Percentiles rank a stretch among this genome's conserved stretches.
Conservation (phyloP, 2,113 vertebrate genomes). For the Antechinus flavipes region DNA sequence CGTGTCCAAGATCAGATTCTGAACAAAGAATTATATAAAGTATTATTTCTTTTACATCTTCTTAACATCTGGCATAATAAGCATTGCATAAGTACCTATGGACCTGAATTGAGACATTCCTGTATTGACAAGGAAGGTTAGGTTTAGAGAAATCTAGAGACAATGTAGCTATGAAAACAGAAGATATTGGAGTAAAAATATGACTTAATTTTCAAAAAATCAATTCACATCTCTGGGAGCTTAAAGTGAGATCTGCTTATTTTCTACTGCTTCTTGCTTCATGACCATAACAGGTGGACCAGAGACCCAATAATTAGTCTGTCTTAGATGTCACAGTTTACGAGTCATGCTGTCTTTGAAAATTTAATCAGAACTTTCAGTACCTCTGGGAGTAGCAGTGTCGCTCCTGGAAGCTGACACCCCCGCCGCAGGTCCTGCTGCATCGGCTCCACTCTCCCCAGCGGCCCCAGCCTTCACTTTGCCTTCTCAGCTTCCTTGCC, state of each 20-base stretch:
- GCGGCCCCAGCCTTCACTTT: conserved; percentile 89
- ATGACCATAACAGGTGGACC: background rate
- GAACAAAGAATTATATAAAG: background rate
- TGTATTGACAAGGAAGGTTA: background rate
- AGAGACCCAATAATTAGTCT: background rate
- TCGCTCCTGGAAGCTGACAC: conserved; percentile 89
- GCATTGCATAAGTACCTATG: background rate
- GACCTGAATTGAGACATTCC: too few relatives aligned
- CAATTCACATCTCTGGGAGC: background rate
- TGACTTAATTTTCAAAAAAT: background rate
- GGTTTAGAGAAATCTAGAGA: background rate
- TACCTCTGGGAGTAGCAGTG: conserved; percentile 92
- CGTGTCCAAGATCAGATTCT: too few relatives aligned
- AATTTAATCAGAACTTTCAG: background rate
- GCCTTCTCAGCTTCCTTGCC: conserved; percentile 72
- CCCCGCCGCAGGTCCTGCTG: conserved; percentile 94
- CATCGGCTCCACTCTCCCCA: conserved; percentile 93
- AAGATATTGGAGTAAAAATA: rapidly evolving
- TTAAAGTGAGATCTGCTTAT: background rate
- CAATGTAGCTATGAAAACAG: rapidly evolving
- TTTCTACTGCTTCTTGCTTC: background rate
- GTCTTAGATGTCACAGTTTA: background rate
- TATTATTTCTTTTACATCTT: background rate
- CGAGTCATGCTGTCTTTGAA: background rate
- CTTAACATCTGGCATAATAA: background rate